Conservation (phyloP, 2,888 invertebrate species). For the Zelleria hepariella region DNA sequence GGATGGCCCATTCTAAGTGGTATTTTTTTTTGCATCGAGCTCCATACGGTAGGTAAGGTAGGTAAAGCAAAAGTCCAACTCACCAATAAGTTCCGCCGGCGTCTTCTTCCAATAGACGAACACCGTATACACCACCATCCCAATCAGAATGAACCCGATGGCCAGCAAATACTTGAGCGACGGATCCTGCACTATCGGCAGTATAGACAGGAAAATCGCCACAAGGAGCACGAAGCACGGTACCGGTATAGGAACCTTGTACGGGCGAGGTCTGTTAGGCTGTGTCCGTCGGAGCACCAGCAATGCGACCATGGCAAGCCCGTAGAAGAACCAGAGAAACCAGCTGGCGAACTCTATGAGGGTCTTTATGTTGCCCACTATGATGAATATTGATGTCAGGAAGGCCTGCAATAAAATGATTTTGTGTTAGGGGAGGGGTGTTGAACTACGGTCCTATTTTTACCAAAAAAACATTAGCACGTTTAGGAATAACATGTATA, state of each 20-base stretch:
- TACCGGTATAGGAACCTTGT: constrained; percentile 79
- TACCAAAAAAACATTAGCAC: neutral
- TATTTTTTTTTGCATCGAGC: too few species aligned
- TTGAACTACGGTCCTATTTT: neutral
- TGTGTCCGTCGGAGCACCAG: constrained; percentile 80
- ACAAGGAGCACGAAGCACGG: constrained; percentile 80
- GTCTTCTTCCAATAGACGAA: constrained; percentile 80
- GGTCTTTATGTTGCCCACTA: constrained; percentile 80
- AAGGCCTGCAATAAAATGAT: constrained; percentile 65
- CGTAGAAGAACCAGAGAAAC: constrained; percentile 91
- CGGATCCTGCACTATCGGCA: constrained; percentile 83
- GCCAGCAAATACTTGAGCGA: constrained; percentile 84
- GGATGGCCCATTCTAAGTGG: neutral
- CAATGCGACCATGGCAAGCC: constrained; percentile 83
- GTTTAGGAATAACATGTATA: too few species aligned
- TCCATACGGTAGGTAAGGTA: too few species aligned
- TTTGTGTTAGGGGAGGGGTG: neutral
- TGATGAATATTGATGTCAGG: constrained; percentile 78
- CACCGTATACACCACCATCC: constrained; percentile 79
- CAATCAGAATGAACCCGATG: constrained; percentile 77
- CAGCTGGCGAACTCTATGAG: constrained; percentile 90
- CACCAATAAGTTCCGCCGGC: constrained; percentile 75
- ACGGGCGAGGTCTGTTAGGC: constrained; percentile 78
- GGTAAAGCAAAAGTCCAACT: too few species aligned
- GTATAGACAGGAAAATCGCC: constrained; percentile 79